Evolutionary conservation across 1,140 invertebrate species (phyloP), one percentile per base, ranked within the genome.

Genomic region (Scaptodrosophila lebanonensis): DNA sequence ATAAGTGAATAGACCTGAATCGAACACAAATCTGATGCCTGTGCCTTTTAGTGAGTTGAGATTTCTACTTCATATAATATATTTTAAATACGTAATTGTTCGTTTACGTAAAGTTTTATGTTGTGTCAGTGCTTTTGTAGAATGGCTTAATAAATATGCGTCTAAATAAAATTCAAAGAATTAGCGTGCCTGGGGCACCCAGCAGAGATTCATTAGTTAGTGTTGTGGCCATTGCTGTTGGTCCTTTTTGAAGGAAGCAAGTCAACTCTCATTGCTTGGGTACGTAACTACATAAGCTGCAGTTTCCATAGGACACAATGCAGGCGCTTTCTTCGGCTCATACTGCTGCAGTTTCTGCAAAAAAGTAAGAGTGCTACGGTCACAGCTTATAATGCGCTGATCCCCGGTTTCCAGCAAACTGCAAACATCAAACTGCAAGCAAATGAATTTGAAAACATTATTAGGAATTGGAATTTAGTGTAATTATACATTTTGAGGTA

Each of bases 281-380:
- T 75, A 60, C 11, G 61, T 79, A 57, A 59, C 60, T 8, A 75
- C 58, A 43, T 63, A 75, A 8, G 69, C 76, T 9, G 29, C 51
- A 9, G 83, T 73, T 7, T 85, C 83, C 83, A 85, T 76, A 13
- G 83, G 65, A 40, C 83, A 85, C 7, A 85, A 36, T n/a, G 54
- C 18, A 0, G 71, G 63, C 1, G 66, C 69, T 18, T 32, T 30
- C 18, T 68, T 43, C 1, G 43, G 22, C 5, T 67, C 62, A 3
- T 75, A 33, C 8, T 48, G 38, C 27, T 83, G 64, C 17, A 77
- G 16, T 2, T 40, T 35, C 30, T 85, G 70, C 15, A 85, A 65
- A 56, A 85, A 85, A 30, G 83, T 85, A 1, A 85, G 56, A 0
- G 77, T 82, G 5, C 66, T 76, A 11, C 68, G 66, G 6, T 85